These are phyloP conservation scores for Oxytorus armatus DNA, from an alignment of 2,888 invertebrate species.

Conservation along the genomic window DNA sequence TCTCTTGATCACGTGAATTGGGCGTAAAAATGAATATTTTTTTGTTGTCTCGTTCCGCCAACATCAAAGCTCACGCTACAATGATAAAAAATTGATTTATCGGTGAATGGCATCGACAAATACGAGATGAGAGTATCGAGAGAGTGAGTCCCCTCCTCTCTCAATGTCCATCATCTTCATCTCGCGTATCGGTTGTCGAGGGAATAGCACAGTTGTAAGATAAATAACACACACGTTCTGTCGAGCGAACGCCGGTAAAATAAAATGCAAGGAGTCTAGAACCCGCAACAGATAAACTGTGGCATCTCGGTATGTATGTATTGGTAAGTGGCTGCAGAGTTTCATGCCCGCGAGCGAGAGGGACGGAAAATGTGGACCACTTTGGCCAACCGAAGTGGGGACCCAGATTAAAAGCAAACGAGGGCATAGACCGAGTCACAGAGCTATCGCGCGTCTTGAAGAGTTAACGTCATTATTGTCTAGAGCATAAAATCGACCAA, in stretches of 20 bases:
- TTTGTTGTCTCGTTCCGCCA: too few relatives aligned
- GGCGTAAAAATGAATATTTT: too few relatives aligned
- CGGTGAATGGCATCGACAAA: constrained; percentile 50
- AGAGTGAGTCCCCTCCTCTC: constrained; percentile 43
- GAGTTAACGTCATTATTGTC: constrained; percentile 79
- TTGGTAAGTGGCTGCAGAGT: constrained; percentile 17
- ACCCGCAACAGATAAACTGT: constrained; percentile 41
- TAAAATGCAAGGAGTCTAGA: constrained; percentile 34
- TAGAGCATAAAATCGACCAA: too few relatives aligned
- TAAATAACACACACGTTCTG: constrained; percentile 52
- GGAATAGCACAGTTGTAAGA: constrained; percentile 51
- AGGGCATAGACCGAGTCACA: constrained; percentile 83
- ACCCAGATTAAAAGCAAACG: constrained; percentile 84
- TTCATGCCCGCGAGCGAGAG: constrained; percentile 73
- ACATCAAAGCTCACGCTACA: too few relatives aligned
- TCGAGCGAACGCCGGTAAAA: constrained; percentile 27
- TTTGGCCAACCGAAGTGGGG: constrained; percentile 81
- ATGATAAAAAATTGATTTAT: constrained; percentile 19
- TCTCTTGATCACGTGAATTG: too few relatives aligned
- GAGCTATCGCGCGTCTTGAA: constrained; percentile 83
- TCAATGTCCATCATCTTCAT: constrained; percentile 9
- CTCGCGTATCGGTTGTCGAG: constrained; percentile 32
- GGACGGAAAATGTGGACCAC: constrained; percentile 83
- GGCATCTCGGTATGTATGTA: constrained; percentile 6
- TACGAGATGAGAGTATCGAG: constrained; percentile 17